Percentiles rank a stretch among this genome's conserved stretches.
Conservation (phyloP, 2,797 vertebrate genomes). For the Hydrophis major region DNA sequence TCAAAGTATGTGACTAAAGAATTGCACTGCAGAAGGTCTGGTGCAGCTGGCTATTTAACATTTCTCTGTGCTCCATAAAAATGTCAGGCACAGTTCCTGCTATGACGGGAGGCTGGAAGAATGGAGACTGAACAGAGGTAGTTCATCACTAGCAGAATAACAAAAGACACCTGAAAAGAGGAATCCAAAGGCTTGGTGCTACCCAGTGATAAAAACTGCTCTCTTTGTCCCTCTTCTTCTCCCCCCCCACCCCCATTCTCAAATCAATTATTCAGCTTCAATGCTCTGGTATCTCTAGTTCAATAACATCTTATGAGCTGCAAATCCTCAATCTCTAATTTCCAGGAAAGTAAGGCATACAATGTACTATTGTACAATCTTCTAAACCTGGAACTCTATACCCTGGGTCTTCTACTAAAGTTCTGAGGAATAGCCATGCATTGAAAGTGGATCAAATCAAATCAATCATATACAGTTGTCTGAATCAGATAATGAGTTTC, state of each 20-base stretch:
- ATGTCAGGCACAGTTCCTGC: not conserved
- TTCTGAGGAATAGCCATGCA: not conserved
- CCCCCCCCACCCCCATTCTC: too few species aligned
- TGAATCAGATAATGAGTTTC: not conserved
- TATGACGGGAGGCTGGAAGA: not conserved
- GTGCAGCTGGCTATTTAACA: not conserved
- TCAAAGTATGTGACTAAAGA: slow-evolving; percentile 21
- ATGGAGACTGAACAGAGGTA: not conserved
- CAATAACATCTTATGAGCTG: not conserved
- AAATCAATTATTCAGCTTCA: not conserved
- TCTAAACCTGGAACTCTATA: not conserved
- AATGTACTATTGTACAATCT: not conserved
- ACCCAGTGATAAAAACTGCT: not conserved
- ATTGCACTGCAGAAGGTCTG: slow-evolving; percentile 21
- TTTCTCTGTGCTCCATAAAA: not conserved
- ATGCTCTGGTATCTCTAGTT: not conserved
- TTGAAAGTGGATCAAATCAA: not conserved
- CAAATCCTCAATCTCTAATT: not conserved
- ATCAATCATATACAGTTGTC: not conserved
- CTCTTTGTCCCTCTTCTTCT: too few species aligned
- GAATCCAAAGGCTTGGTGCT: not conserved
- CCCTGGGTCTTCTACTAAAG: not conserved
- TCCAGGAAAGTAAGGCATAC: not conserved
- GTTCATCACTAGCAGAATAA: not conserved
- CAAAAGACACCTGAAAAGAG: not conserved